Base-by-base conservation (phyloP, 2,888 invertebrate species). In the Dioctria rufipes region DNA sequence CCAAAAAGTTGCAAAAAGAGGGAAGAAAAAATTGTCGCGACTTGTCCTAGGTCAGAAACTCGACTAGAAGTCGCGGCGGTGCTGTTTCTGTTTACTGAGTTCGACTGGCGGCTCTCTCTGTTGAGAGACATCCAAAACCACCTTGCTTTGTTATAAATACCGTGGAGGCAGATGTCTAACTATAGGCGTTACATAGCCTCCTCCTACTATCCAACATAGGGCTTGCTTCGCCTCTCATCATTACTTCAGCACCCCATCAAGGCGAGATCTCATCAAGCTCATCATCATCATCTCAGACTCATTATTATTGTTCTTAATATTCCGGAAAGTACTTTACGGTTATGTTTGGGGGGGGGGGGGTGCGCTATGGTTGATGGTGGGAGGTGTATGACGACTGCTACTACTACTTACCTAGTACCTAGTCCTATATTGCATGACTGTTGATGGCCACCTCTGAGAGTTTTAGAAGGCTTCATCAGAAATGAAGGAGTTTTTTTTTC, bases 281-380 rank as follows among this genome's bases (percentile, higher is more conserved):
- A 79, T 79, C 79, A 79, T 79, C 79, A 79, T 79, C 65, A 78
- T 78, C 79, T 66, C 79, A 79, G 79, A 79, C 79, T 79, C 67
- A 79, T 79, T 79, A 79, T 79, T 79, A 79, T 79, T 79, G 67
- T 79, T 79, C 66, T 79, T 66, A 79, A 79, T 79, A 79, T 79
- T 43, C 58, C 79, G 69, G 79, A 69, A 79, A 79, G 77, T 77
- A 63, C 54, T 77, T 77, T 77, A 39, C 37, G 63, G 63, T 37
- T 77, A 51, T 46, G 49, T 63, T 37, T 77, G 25, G 13, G 60
- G 58, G 54, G 9, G 0, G 25, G 25, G 25, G 25, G 25, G 25
- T 25, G 25, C 25, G 25, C 25, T 25, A 25, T 25, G 25, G 25
- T 25, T 25, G 25, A 25, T 25, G 25, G 25, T 25, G 25, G 25